Evolutionary conservation across 2,113 vertebrate genomes (phyloP), one percentile per base, ranked within the genome.

Genomic region (Propithecus coquereli): DNA sequence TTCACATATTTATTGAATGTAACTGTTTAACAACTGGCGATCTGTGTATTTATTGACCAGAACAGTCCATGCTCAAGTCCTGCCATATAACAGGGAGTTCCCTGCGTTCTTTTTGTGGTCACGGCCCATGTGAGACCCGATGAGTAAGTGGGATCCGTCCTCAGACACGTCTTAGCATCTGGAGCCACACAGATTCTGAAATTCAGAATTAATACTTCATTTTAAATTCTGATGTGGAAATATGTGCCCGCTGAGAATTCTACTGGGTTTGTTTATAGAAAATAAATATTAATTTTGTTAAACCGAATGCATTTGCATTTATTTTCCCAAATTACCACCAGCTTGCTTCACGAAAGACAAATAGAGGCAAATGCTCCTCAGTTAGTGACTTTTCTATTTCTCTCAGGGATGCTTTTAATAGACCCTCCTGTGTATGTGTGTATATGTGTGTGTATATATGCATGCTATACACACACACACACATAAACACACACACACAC

Each of bases 241-340:
- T 74, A 91, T 54, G 65, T 77, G 59, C n/a, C 92, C 61, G 17
- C 76, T 0, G 81, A 88, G 94, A 63, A 95, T 94, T 94, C 91
- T 73, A 5, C 82, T 20, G 50, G 92, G 91, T 50, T 92, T 94
- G 94, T 96, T 94, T 91, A 63, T 79, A 93, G 91, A 81, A 95
- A 97, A 94, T 91, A 91, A 90, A 92, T 87, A 79, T 95, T 88
- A 85, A 96, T 96, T 96, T 96, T 94, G 77, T 82, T 73, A 66
- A 94, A n/a, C 40, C 32, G 94, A 90, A 88, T 92, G 32, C 16
- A 59, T 96, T 95, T 91, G 91, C 93, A 86, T 97, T 89, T 71
- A n/a, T 92, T 86, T 50, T 45, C 82, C 73, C 52, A 63, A 94
- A 91, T 96, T 61, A 85, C 71, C 68, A 59, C 52, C 61, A 92